phyloP scores from a whole-genome alignment of 2,113 vertebrate genomes.

The Zapus hudsonius region DNA sequence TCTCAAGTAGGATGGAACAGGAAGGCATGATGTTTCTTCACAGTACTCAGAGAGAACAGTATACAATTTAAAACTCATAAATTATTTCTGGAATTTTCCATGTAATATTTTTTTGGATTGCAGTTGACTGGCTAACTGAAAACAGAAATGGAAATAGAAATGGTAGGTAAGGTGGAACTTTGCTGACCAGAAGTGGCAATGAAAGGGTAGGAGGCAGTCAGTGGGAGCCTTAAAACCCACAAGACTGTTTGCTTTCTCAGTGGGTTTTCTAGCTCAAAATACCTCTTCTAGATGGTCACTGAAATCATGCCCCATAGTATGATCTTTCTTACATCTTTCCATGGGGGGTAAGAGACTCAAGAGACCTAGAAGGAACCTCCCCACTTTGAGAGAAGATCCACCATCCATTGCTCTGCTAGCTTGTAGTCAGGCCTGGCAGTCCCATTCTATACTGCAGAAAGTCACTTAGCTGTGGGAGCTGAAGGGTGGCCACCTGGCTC shows the following conservation, averaged over 20 bases:
- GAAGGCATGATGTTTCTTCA: background rate
- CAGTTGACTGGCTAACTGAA: background rate
- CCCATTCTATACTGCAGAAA: background rate
- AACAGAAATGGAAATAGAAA: background rate
- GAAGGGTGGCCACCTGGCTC: background rate
- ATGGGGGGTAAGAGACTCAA: background rate
- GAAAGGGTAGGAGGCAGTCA: background rate
- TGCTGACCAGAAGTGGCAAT: background rate
- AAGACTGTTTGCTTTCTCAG: background rate
- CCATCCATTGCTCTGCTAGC: accelerated
- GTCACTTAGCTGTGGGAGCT: background rate
- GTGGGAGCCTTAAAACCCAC: background rate
- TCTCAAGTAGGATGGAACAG: background rate
- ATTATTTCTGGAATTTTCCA: background rate
- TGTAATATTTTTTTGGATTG: background rate
- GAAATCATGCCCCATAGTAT: background rate
- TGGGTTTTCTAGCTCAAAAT: background rate
- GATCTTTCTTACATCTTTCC: background rate
- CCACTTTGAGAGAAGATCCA: background rate
- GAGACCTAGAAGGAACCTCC: background rate
- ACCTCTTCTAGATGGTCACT: background rate
- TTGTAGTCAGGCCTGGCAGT: background rate
- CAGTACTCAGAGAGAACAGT: background rate
- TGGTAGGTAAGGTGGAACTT: background rate
- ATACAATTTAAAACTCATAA: background rate